These are phyloP conservation scores for Druon quercuslanigerum DNA, from an alignment of 1,140 invertebrate genomes.

Conservation along the genomic window DNA sequence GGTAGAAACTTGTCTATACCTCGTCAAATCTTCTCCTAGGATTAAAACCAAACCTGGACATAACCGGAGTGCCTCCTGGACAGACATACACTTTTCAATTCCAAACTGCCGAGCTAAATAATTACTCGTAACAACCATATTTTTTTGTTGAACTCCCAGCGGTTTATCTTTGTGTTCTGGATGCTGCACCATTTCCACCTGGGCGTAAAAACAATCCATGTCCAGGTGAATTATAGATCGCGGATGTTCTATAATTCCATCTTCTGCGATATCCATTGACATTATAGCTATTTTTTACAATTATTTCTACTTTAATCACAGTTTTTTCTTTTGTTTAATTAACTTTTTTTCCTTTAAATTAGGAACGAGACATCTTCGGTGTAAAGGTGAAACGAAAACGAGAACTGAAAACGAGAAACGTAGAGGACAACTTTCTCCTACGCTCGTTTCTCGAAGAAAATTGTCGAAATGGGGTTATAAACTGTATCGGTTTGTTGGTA, in stretches of 20 bases:
- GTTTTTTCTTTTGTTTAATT: neutral
- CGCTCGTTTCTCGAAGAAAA: constrained; percentile 18
- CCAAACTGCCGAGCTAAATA: constrained; percentile 84
- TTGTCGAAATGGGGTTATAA: constrained; percentile 28
- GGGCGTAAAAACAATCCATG: constrained; percentile 89
- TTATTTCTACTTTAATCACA: neutral
- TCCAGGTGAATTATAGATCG: constrained; percentile 85
- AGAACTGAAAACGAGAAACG: constrained; percentile 13
- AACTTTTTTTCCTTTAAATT: neutral
- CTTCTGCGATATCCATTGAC: constrained; percentile 66
- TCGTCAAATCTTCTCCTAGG: constrained; percentile 85
- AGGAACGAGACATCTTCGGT: neutral
- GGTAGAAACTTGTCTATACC: constrained; percentile 83
- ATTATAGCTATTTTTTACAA: constrained; percentile 22
- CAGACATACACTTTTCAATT: constrained; percentile 84
- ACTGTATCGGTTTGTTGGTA: constrained; percentile 28
- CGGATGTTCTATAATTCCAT: constrained; percentile 71
- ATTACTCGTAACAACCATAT: constrained; percentile 87
- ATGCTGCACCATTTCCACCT: constrained; percentile 86
- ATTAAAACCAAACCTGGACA: constrained; percentile 83
- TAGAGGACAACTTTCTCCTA: constrained; percentile 7
- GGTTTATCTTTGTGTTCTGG: constrained; percentile 80
- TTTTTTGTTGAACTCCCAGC: constrained; percentile 87
- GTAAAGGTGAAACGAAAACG: neutral
- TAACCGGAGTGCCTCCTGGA: constrained; percentile 80